These are phyloP conservation scores for Melanostoma mellinum DNA, from an alignment of 2,888 invertebrate species.

Conservation along the genomic window DNA sequence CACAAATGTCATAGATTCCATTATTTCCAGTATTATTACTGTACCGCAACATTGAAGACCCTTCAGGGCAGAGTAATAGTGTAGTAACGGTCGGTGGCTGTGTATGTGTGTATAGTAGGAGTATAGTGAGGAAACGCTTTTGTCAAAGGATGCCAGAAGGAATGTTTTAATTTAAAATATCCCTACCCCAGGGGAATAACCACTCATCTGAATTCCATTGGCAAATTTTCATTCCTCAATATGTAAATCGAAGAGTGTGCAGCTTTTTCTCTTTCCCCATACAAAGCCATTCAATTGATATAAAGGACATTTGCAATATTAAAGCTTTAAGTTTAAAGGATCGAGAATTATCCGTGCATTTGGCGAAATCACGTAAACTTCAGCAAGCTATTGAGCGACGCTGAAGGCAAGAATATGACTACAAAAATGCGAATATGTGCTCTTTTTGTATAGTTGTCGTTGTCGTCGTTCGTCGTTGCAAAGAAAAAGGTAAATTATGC, in stretches of 20 bases:
- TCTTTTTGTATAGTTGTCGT: conserved; percentile 37
- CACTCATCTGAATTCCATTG: conserved; percentile 71
- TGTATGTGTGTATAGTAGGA: neutral
- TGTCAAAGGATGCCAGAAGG: conserved; percentile 68
- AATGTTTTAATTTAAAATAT: conserved; percentile 70
- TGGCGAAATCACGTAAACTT: conserved; percentile 63
- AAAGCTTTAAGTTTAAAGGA: conserved; percentile 51
- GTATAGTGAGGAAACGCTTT: conserved; percentile 52
- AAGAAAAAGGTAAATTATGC: conserved; percentile 46
- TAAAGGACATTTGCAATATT: conserved; percentile 44
- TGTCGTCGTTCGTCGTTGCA: conserved; percentile 22
- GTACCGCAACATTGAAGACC: conserved; percentile 59
- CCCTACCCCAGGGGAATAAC: conserved; percentile 37
- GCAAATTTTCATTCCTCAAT: conserved; percentile 71
- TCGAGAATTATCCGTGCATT: conserved; percentile 32
- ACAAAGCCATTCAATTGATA: neutral
- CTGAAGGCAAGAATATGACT: conserved; percentile 39
- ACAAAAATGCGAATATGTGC: conserved; percentile 60
- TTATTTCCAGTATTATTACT: conserved; percentile 61
- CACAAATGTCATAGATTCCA: conserved; percentile 66
- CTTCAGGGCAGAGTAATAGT: conserved; percentile 38
- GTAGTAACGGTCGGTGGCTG: neutral
- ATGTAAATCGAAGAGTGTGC: conserved; percentile 62
- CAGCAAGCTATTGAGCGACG: conserved; percentile 20
- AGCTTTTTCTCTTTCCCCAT: conserved; percentile 4